Percentiles rank a stretch among this genome's conserved stretches.
These are phyloP conservation scores for Megaustenia siamemsis DNA, from an alignment of 2,888 invertebrate species.

Conservation along the genomic window DNA sequence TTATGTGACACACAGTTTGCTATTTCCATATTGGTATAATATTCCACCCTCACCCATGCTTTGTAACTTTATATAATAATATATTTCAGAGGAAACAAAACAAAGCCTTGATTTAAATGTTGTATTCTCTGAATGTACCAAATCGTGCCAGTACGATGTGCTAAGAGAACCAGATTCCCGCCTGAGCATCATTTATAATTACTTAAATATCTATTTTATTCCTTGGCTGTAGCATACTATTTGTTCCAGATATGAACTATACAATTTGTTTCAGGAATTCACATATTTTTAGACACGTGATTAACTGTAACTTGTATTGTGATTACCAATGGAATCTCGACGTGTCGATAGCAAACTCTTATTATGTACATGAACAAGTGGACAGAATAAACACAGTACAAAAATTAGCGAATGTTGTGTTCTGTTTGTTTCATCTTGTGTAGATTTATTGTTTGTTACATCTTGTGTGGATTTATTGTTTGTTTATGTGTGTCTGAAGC, in stretches of 20 bases:
- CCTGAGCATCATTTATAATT: not conserved
- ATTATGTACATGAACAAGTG: not conserved
- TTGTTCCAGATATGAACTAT: not conserved
- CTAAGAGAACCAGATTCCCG: not conserved
- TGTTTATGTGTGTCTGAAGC: no score
- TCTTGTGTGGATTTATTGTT: no score
- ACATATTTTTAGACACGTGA: not conserved
- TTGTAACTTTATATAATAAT: no score
- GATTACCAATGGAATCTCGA: not conserved
- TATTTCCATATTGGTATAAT: no score
- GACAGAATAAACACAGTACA: not conserved
- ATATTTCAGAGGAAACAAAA: no score
- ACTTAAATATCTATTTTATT: not conserved
- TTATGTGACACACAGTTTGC: no score
- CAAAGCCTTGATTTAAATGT: not conserved
- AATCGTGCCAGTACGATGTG: not conserved
- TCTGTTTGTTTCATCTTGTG: not conserved
- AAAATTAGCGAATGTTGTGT: not conserved
- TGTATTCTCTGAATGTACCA: not conserved
- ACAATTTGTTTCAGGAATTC: not conserved
- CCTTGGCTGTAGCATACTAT: not conserved
- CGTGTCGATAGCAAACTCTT: not conserved
- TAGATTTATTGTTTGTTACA: no score
- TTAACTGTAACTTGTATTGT: not conserved
- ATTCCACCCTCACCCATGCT: no score